Evolutionary conservation across 2,888 invertebrate species (phyloP).

Genomic region (Mythimna ferrago): DNA sequence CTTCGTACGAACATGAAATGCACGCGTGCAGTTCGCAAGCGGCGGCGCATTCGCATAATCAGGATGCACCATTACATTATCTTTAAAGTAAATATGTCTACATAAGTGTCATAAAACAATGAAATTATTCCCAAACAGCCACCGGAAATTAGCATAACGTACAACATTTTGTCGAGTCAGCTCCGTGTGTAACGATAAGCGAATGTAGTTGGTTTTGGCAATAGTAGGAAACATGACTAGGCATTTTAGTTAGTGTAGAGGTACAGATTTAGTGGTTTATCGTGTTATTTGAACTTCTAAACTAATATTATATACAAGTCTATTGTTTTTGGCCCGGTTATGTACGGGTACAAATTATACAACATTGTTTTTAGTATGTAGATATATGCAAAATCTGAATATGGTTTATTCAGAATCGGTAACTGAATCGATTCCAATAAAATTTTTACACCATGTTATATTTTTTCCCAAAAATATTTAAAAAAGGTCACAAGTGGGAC

Average conservation of each 20-base stretch:
- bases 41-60: too few species aligned
- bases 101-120: constrained; percentile 45
- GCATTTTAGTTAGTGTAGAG: constrained; percentile 3
- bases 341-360: too few species aligned
- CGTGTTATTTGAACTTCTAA: neutral
- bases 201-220: neutral
- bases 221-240: constrained; percentile 8
- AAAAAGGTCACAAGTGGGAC: too few species aligned
- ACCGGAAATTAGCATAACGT: constrained; percentile 58
- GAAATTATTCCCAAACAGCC: constrained; percentile 63
- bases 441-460: too few species aligned
- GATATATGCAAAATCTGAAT: too few species aligned
- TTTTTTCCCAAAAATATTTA: too few species aligned
- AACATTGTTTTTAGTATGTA: too few species aligned
- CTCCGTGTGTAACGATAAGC: constrained; percentile 10
- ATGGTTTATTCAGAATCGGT: too few species aligned
- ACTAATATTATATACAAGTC: neutral
- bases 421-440: too few species aligned
- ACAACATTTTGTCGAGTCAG: constrained; percentile 59
- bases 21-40: too few species aligned
- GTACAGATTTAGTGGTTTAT: neutral
- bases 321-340: neutral
- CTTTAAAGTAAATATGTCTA: constrained; percentile 1
- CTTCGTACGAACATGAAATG: too few species aligned
- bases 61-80: neutral